A percentile compares a stretch with the other conserved stretches of the same genome.
Evolutionary conservation across 1,140 invertebrate genomes (phyloP).

Genomic region (Protaetia brevitarsis): DNA sequence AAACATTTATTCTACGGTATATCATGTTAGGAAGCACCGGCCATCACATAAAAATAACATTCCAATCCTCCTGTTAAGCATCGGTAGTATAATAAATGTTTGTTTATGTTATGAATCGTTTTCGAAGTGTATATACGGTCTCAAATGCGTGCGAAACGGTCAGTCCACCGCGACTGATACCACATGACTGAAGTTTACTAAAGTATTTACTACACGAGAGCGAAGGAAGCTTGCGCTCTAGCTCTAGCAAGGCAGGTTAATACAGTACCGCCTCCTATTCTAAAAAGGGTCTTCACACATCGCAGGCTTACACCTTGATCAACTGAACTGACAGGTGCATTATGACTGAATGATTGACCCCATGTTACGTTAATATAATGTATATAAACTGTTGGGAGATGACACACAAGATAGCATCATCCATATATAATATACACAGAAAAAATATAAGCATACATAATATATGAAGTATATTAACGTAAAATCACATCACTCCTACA

Average conservation of each 20-base stretch:
- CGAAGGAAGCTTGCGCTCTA: conserved; percentile 6
- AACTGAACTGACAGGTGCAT: conserved; percentile 5
- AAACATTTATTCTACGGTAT: no score
- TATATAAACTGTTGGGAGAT: not conserved
- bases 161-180: not conserved
- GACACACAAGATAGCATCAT: not conserved
- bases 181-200: conserved; percentile 16
- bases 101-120: conserved; percentile 5
- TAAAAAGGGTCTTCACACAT: conserved; percentile 11
- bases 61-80: not conserved
- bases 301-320: conserved; percentile 12
- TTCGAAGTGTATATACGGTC: conserved; percentile 13
- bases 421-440: no score
- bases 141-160: not conserved
- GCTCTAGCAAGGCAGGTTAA: conserved; percentile 1
- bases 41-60: not conserved
- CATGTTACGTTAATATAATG: not conserved
- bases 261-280: conserved; percentile 1
- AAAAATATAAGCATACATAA: no score
- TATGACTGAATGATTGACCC: conserved; percentile 12
- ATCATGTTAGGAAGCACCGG: no score
- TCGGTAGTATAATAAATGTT: not conserved
- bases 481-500: no score
- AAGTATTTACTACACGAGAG: conserved; percentile 1
- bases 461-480: no score